A percentile compares a stretch with the other conserved stretches of the same genome.
Conservation (phyloP, 2,113 vertebrate genomes). For the Microcebus jonahi region DNA sequence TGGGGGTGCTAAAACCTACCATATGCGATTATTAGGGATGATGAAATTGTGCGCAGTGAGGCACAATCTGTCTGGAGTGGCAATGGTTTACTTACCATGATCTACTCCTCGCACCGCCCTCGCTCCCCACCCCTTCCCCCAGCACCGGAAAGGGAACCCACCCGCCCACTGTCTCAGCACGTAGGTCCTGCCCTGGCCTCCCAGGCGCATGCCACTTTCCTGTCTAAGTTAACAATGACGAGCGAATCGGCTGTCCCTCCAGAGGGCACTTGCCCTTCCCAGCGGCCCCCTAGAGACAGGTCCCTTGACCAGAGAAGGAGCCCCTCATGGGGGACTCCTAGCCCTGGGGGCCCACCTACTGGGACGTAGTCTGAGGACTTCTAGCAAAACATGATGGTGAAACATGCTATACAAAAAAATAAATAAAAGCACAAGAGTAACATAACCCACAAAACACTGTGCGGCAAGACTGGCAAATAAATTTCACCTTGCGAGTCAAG, state of each 20-base stretch:
- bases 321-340: accelerated
- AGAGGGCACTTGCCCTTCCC: background rate
- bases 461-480: accelerated
- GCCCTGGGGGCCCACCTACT: accelerated
- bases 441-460: accelerated
- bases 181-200: background rate
- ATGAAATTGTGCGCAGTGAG: accelerated
- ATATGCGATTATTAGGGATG: accelerated
- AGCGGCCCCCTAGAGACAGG: too few relatives aligned
- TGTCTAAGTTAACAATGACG: background rate
- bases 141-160: accelerated
- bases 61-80: accelerated
- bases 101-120: accelerated
- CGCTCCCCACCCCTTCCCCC: accelerated
- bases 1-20: too few relatives aligned
- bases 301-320: accelerated
- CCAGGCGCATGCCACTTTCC: background rate
- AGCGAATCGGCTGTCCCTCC: background rate
- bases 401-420: background rate
- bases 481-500: background rate
- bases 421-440: accelerated
- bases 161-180: background rate
- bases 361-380: background rate
- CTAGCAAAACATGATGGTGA: background rate
- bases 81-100: accelerated